Evolutionary conservation across 2,797 vertebrate genomes (phyloP).

Genomic region (Danio albolineatus): DNA sequence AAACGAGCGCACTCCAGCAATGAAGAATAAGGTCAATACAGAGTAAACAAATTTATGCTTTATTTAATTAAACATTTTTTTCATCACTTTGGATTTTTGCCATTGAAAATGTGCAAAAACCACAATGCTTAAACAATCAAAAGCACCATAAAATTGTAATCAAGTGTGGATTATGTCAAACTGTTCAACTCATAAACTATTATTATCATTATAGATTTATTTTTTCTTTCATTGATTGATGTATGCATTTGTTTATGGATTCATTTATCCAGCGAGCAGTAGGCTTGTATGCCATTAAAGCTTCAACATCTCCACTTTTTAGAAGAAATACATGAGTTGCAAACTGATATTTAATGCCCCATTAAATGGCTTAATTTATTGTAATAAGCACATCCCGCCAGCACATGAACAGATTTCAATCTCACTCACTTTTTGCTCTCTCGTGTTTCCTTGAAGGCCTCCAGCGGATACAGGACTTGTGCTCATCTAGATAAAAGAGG

Average conservation of each 20-base stretch:
- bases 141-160: no score
- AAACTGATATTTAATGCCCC: not conserved
- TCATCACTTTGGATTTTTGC: not conserved
- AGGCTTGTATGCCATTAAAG: not conserved
- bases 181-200: no score
- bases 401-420: not conserved
- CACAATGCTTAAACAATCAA: no score
- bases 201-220: no score
- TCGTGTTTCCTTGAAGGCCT: constrained; percentile 94
- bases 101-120: no score
- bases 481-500: constrained; percentile 93
- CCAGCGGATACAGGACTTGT: constrained; percentile 95
- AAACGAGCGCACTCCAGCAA: no score
- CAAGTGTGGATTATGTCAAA: no score
- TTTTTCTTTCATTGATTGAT: no score
- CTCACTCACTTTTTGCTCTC: constrained; percentile 94
- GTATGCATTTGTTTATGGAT: not conserved
- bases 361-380: no score
- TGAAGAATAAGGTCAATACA: no score
- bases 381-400: not conserved
- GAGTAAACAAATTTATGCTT: no score
- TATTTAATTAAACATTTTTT: not conserved
- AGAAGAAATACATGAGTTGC: not conserved
- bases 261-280: not conserved
- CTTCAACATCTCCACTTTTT: not conserved